Evolutionary conservation across 1,140 invertebrate genomes (phyloP).

Genomic region (Mylabris phalerata): DNA sequence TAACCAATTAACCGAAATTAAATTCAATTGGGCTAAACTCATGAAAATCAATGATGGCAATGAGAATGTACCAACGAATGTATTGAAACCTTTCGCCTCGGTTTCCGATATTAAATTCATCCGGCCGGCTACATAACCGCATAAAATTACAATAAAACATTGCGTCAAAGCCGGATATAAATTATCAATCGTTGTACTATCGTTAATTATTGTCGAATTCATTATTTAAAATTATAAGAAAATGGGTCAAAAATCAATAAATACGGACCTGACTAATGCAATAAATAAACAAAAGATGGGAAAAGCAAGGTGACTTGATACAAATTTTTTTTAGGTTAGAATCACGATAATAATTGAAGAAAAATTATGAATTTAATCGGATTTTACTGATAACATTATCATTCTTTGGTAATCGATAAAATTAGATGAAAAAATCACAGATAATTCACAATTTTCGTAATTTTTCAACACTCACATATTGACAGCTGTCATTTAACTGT

Average conservation of each 20-base stretch:
- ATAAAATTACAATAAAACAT: constrained; percentile 86
- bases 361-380: too few relatives aligned
- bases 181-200: constrained; percentile 57
- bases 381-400: too few relatives aligned
- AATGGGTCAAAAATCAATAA: not conserved
- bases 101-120: constrained; percentile 73
- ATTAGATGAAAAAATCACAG: too few relatives aligned
- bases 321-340: too few relatives aligned
- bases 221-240: not conserved
- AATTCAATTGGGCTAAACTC: constrained; percentile 79
- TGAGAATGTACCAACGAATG: constrained; percentile 89
- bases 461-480: too few relatives aligned
- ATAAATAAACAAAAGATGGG: too few relatives aligned
- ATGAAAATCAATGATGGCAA: constrained; percentile 88
- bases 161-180: constrained; percentile 83
- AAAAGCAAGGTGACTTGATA: too few relatives aligned
- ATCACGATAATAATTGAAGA: too few relatives aligned
- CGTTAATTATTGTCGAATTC: too few relatives aligned
- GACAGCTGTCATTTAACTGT: too few relatives aligned
- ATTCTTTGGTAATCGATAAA: too few relatives aligned
- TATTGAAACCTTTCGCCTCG: constrained; percentile 87
- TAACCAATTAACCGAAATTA: constrained; percentile 79
- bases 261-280: not conserved
- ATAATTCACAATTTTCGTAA: too few relatives aligned
- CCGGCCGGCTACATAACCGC: constrained; percentile 84